phyloP scores from a whole-genome alignment of 2,113 vertebrate genomes.

The Sturnus vulgaris region DNA sequence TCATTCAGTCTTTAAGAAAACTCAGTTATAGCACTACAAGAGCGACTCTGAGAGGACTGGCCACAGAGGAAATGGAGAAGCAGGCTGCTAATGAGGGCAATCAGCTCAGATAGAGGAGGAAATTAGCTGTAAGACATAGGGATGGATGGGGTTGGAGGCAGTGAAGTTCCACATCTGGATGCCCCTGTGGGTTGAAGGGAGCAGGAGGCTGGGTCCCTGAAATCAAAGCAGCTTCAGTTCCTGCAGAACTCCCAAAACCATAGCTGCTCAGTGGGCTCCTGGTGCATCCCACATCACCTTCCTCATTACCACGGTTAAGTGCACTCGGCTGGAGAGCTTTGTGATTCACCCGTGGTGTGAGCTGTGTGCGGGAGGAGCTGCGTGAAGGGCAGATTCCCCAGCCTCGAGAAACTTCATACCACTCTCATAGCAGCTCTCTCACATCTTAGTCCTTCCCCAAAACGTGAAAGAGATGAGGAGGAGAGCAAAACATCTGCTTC shows the following conservation, averaged over 20 bases:
- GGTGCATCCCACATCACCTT: neutral
- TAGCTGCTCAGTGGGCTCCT: neutral
- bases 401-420: neutral
- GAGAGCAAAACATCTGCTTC: neutral
- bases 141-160: neutral
- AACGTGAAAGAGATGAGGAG: neutral
- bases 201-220: neutral
- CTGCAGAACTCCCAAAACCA: neutral
- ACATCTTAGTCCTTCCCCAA: neutral
- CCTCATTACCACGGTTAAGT: neutral
- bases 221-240: neutral
- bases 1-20: slow-evolving; percentile 24
- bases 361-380: neutral
- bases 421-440: neutral
- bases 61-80: neutral
- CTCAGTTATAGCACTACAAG: neutral
- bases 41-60: neutral
- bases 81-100: neutral
- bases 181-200: neutral
- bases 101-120: neutral
- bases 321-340: rapidly evolving
- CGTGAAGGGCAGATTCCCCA: neutral
- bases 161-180: neutral
- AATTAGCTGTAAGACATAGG: neutral
- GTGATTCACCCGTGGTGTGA: neutral